Evolutionary conservation across 2,797 vertebrate genomes (phyloP), one percentile per base, ranked within the genome.

Genomic region (Pangasius djambal): DNA sequence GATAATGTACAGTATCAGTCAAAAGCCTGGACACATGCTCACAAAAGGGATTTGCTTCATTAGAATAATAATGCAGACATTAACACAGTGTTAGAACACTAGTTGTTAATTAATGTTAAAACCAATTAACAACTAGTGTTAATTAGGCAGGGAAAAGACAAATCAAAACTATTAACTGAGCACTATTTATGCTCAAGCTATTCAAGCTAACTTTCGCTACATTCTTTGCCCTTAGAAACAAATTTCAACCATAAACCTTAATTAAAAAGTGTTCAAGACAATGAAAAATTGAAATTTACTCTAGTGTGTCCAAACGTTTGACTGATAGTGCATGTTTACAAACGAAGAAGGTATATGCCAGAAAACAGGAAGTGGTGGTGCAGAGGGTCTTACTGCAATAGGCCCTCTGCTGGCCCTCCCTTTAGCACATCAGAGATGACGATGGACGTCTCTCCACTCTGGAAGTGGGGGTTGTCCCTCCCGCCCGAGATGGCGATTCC

Each of bases 401-500:
- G 95, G 91, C 98, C 99, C 95, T 99, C 99, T 6, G 99, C 99
- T 3, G 99, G 99, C 55, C 98, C 98, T 93, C 99, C 99, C 94
- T 99, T 99, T 91, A 99, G 96, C 91, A 99, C 98, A 91, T 99
- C 98, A 16, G 99, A 99, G 94, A 99, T 99, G 86, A 99, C 99
- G 91, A 99, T 99, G 50, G 99, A 99, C 48, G 98, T 99, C 95
- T 99, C 98, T 40, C 98, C 98, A n/a, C 98, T 99, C 96, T 99
- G 98, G 95, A 99, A 99, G 95, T 99, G 98, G 92, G 99, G 99
- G 94, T 99, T 99, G 95, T 99, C 98, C 95, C 98, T 97, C 94
- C 99, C 99, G 93, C 99, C 99, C 90, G 98, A 99, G 97, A 99
- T 99, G 93, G 99, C 98, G 92, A 99, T 99, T 93, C 98, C 98